phyloP scores from a whole-genome alignment of 2,888 invertebrate species.

The Anodontia alba region DNA sequence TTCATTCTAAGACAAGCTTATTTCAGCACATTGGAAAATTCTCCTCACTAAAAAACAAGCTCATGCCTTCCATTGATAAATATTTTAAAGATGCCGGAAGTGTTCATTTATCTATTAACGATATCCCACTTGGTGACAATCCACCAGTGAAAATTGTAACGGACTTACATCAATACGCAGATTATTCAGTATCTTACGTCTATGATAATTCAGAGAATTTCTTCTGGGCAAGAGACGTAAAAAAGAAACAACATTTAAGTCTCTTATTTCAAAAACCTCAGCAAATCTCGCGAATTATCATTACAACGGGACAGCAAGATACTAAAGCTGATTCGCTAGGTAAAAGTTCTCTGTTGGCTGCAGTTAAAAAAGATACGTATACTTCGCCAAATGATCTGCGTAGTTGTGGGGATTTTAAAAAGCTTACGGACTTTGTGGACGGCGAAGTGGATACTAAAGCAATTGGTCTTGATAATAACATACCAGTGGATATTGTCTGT shows the following conservation, averaged over 20 bases:
- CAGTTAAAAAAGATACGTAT: background rate
- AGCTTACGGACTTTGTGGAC: constrained; percentile 35
- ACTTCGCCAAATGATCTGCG: background rate
- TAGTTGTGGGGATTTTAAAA: background rate
- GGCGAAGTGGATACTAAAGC: constrained; percentile 56
- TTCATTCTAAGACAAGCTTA: constrained; percentile 53
- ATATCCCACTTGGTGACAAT: constrained; percentile 67
- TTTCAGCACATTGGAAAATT: constrained; percentile 71
- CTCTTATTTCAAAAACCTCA: constrained; percentile 59
- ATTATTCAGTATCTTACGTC: constrained; percentile 77
- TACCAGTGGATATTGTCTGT: constrained; percentile 8
- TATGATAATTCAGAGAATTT: constrained; percentile 66
- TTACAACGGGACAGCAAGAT: constrained; percentile 59
- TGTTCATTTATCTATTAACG: constrained; percentile 22
- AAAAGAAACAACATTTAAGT: constrained; percentile 44
- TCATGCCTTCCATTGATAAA: constrained; percentile 66
- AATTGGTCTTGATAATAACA: constrained; percentile 18
- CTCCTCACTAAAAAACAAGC: constrained; percentile 66
- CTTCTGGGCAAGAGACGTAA: constrained; percentile 63
- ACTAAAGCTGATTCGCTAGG: constrained; percentile 44
- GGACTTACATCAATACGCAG: constrained; percentile 66
- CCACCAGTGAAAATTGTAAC: constrained; percentile 83
- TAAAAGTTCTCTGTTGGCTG: constrained; percentile 12
- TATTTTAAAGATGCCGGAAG: constrained; percentile 52
- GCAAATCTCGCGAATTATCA: constrained; percentile 59